Percentiles rank a stretch among this genome's conserved stretches.
These are phyloP conservation scores for Metopolophium dirhodum DNA, from an alignment of 1,140 invertebrate genomes.

Conservation along the genomic window DNA sequence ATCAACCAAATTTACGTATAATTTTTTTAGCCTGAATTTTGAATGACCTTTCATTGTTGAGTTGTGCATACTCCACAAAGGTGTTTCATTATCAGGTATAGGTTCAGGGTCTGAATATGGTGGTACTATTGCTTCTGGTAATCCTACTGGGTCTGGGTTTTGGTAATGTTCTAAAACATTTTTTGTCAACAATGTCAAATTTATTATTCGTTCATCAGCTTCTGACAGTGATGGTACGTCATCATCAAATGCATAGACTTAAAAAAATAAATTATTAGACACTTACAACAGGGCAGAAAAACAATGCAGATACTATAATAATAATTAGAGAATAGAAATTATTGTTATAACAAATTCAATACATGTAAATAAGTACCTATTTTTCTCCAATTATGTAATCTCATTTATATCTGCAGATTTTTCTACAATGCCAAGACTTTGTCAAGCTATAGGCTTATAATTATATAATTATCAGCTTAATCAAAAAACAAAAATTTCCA, in stretches of 20 bases:
- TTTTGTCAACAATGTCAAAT: slow-evolving; percentile 64
- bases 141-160: slow-evolving; percentile 73
- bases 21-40: slow-evolving; percentile 76
- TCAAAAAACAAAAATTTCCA: too few relatives aligned
- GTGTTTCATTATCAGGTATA: slow-evolving; percentile 78
- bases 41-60: slow-evolving; percentile 76
- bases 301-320: background rate
- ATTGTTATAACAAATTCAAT: background rate
- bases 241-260: slow-evolving; percentile 54
- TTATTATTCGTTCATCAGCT: slow-evolving; percentile 47
- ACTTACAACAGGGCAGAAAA: background rate
- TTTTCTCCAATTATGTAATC: too few relatives aligned
- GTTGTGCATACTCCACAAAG: slow-evolving; percentile 75
- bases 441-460: too few relatives aligned
- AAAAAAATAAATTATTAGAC: background rate
- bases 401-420: too few relatives aligned
- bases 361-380: background rate
- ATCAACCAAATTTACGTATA: slow-evolving; percentile 71
- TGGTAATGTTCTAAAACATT: slow-evolving; percentile 80
- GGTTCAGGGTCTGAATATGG: slow-evolving; percentile 79
- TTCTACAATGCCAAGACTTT: too few relatives aligned
- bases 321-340: background rate
- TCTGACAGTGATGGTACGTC: slow-evolving; percentile 17
- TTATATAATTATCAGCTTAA: too few relatives aligned
- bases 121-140: slow-evolving; percentile 70